Conservation (phyloP, 2,797 vertebrate species). For the Spondyliosoma cantharus region DNA sequence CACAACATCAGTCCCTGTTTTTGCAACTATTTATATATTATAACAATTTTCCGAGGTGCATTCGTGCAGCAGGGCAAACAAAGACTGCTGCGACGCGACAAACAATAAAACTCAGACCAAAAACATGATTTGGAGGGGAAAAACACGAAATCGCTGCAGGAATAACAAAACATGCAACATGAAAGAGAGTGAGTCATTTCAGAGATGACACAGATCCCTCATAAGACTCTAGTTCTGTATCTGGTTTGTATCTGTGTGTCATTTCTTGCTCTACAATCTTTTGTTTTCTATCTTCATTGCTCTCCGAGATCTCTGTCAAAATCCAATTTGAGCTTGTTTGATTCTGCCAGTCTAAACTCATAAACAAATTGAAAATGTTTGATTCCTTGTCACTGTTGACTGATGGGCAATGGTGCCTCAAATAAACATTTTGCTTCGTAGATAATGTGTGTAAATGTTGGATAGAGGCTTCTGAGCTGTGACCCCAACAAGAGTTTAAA, state of each 20-base stretch:
- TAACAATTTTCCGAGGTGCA: background rate
- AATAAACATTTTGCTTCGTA: background rate
- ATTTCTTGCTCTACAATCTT: conserved; percentile 28
- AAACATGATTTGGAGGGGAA: background rate
- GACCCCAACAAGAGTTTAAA: background rate
- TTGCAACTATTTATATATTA: too few relatives aligned
- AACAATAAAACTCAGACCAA: background rate
- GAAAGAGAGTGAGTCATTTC: conserved; percentile 24
- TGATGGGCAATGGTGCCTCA: too few relatives aligned
- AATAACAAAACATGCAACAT: conserved; percentile 2
- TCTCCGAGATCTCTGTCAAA: conserved; percentile 24
- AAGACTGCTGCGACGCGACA: background rate
- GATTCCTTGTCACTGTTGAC: too few relatives aligned
- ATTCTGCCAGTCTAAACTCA: background rate
- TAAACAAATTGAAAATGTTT: background rate
- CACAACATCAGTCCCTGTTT: background rate
- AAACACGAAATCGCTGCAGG: background rate
- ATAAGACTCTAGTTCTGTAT: conserved; percentile 7
- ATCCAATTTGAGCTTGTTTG: conserved; percentile 3
- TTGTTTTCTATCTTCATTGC: conserved; percentile 21
- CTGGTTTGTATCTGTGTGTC: conserved; percentile 12
- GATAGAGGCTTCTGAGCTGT: background rate
- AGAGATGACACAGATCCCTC: conserved; percentile 26
- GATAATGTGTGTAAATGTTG: background rate
- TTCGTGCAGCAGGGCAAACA: background rate